Conservation (phyloP, 2,113 vertebrate genomes). For the Pholis gunnellus region DNA sequence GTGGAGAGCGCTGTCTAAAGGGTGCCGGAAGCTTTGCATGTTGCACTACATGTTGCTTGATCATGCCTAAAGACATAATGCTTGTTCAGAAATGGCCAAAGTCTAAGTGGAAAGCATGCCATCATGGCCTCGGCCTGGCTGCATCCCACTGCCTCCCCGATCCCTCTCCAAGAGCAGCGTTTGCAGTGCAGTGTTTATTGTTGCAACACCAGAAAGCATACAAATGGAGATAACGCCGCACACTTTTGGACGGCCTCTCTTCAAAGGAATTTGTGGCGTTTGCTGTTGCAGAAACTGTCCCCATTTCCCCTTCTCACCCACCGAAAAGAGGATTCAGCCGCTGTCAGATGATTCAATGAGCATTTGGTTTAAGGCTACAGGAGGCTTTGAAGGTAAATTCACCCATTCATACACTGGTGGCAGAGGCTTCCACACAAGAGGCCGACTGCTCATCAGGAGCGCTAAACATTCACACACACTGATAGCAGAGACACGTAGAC, state of each 20-base stretch:
- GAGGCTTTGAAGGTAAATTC: background rate
- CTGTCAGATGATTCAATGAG: background rate
- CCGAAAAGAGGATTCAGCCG: background rate
- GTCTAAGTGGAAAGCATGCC: background rate
- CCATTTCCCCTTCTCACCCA: background rate
- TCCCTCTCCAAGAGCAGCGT: background rate
- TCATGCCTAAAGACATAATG: background rate
- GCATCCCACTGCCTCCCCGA: background rate
- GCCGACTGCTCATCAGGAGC: background rate
- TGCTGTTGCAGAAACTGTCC: background rate
- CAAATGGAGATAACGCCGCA: background rate
- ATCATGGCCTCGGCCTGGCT: background rate
- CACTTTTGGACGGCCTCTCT: background rate
- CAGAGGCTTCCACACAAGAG: background rate
- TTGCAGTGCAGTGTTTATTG: constrained; percentile 3
- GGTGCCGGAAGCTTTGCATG: background rate
- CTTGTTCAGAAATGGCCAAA: background rate
- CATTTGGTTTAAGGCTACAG: background rate
- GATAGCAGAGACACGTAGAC: background rate
- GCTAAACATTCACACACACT: background rate
- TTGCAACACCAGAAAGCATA: background rate
- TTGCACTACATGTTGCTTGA: background rate
- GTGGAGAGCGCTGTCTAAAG: background rate
- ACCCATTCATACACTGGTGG: background rate
- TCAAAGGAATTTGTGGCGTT: background rate